phyloP scores from a whole-genome alignment of 2,797 vertebrate genomes.

The Crypturellus tataupa region DNA sequence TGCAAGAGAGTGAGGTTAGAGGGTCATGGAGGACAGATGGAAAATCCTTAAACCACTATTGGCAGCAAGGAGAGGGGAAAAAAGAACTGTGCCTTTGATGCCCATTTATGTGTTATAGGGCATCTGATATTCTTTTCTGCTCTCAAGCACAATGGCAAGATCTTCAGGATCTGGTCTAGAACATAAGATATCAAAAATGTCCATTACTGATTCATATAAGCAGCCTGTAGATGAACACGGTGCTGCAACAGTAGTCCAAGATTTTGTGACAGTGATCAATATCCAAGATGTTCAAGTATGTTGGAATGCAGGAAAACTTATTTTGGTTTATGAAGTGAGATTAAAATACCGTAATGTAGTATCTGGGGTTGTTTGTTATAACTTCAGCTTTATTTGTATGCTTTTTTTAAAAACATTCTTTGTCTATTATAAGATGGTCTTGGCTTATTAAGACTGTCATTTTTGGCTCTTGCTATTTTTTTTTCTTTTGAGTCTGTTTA shows the following conservation, averaged over 20 bases:
- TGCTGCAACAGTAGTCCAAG: accelerated
- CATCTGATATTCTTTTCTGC: not conserved
- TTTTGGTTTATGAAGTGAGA: not conserved
- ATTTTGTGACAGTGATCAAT: not conserved
- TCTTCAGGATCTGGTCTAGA: not conserved
- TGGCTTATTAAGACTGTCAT: not conserved
- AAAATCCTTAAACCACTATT: not conserved
- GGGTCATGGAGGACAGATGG: not conserved
- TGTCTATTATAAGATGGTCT: not conserved
- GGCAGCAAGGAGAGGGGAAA: not conserved
- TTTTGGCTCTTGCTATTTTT: not conserved
- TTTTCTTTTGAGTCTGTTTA: not conserved
- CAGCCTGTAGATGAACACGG: not conserved
- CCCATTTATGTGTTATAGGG: not conserved
- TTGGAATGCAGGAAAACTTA: not conserved
- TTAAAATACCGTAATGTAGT: not conserved
- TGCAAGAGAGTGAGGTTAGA: not conserved
- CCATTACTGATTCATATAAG: not conserved
- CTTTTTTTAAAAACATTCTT: not conserved
- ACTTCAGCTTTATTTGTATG: not conserved
- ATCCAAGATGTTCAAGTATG: not conserved
- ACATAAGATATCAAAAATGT: not conserved
- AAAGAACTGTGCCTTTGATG: not conserved
- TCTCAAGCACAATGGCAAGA: not conserved
- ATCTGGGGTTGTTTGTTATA: not conserved